Conservation (phyloP, 2,888 invertebrate genomes). For the Neoascia interrupta region DNA sequence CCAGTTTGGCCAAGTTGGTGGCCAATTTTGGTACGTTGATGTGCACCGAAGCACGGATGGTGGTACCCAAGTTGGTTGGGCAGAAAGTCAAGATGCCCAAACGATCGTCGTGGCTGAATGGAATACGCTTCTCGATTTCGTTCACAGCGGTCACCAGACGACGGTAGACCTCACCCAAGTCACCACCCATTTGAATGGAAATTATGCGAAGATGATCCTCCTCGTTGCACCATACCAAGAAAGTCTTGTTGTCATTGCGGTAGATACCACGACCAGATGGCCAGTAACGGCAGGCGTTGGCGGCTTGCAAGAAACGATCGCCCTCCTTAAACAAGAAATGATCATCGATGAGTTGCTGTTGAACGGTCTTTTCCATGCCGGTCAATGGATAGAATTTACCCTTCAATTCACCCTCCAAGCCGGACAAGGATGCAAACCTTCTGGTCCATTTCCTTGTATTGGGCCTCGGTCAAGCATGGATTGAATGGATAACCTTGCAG, state of each 20-base stretch:
- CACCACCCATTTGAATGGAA: constrained; percentile 99
- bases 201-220: constrained; percentile 99
- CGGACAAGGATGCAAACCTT: constrained; percentile 91
- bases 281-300: constrained; percentile 98
- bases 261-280: constrained; percentile 98
- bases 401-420: constrained; percentile 93
- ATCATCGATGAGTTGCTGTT: constrained; percentile 97
- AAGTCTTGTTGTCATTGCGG: constrained; percentile 98
- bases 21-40: constrained; percentile 98
- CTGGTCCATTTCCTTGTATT: constrained; percentile 98
- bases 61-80: constrained; percentile 98
- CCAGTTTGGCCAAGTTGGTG: constrained; percentile 92
- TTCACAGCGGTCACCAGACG: constrained; percentile 94
- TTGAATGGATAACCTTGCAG: constrained; percentile 98
- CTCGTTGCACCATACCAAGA: constrained; percentile 99
- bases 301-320: constrained; percentile 88
- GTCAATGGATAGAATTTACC: constrained; percentile 97
- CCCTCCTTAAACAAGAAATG: constrained; percentile 99
- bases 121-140: constrained; percentile 95
- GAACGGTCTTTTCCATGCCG: constrained; percentile 97
- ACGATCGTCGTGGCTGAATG: constrained; percentile 97
- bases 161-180: constrained; percentile 93
- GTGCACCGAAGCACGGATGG: constrained; percentile 98
- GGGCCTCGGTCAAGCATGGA: constrained; percentile 96
- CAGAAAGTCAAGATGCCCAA: constrained; percentile 99